These are phyloP conservation scores for Lithophane socia DNA, from an alignment of 2,888 invertebrate genomes.

Conservation along the genomic window DNA sequence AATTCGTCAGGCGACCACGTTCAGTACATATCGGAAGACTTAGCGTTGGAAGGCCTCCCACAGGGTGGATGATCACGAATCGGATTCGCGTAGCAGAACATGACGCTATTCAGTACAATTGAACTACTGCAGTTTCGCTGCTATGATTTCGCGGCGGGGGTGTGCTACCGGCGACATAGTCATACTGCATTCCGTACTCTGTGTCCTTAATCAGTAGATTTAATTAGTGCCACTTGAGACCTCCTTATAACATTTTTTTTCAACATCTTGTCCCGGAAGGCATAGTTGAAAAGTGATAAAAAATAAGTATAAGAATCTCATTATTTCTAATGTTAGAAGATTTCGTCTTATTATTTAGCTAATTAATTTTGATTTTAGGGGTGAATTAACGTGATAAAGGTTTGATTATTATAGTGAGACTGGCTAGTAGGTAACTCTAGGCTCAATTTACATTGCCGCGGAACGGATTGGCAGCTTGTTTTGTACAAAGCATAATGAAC, in stretches of 20 bases:
- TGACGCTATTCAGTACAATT: too few relatives aligned
- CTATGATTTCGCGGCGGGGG: too few relatives aligned
- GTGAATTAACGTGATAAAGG: neutral
- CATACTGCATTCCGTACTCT: constrained; percentile 16
- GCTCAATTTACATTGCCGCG: too few relatives aligned
- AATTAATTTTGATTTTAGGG: constrained; percentile 26
- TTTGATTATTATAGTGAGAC: neutral
- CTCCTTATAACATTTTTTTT: constrained; percentile 46
- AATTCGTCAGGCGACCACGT: too few relatives aligned
- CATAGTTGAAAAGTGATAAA: constrained; percentile 57
- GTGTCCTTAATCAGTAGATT: constrained; percentile 49
- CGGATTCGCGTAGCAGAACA: too few relatives aligned
- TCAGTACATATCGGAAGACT: too few relatives aligned
- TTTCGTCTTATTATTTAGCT: constrained; percentile 16
- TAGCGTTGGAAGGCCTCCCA: too few relatives aligned
- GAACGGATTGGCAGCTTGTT: too few relatives aligned
- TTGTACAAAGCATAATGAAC: too few relatives aligned
- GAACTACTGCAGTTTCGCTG: too few relatives aligned
- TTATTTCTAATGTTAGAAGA: constrained; percentile 51
- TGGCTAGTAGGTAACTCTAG: neutral
- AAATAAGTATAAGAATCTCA: constrained; percentile 50
- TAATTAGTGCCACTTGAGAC: constrained; percentile 58
- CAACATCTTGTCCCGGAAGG: constrained; percentile 39
- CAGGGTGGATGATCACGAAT: too few relatives aligned
- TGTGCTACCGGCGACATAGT: too few relatives aligned